phyloP scores from a whole-genome alignment of 37 sponge, comb jelly and placozoan species.

The Hormiphora californensis region DNA sequence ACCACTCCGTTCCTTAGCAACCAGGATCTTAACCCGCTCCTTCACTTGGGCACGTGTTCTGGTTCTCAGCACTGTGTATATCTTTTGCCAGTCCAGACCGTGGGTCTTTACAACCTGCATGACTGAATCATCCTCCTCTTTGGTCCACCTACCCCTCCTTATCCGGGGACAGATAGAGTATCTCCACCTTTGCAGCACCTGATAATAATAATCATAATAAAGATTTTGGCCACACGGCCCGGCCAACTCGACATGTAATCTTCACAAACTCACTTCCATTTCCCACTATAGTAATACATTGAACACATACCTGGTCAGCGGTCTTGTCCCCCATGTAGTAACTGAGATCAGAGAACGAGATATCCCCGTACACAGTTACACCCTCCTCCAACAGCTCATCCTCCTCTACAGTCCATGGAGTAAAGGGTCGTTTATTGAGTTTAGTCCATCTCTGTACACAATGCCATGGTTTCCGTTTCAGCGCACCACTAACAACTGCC shows the following conservation, averaged over 20 bases:
- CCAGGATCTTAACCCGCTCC: slow-evolving; percentile 5
- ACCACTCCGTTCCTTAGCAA: slow-evolving; percentile 12
- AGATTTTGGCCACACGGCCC: too few relatives aligned
- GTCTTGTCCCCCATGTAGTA: slow-evolving; percentile 50
- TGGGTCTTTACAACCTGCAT: neutral
- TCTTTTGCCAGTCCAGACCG: slow-evolving; percentile 48
- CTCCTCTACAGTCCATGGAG: neutral
- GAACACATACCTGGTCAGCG: slow-evolving; percentile 41
- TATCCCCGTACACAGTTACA: slow-evolving; percentile 28
- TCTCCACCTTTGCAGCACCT: slow-evolving; percentile 41
- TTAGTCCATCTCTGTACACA: slow-evolving; percentile 17
- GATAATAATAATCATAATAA: too few relatives aligned
- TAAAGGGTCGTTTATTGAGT: neutral
- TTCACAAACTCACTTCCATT: too few relatives aligned
- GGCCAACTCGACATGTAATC: too few relatives aligned
- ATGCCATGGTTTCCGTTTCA: slow-evolving; percentile 22
- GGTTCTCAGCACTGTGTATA: neutral
- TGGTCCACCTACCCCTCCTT: slow-evolving; percentile 35
- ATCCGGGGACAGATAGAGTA: slow-evolving; percentile 41
- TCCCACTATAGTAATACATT: too few relatives aligned
- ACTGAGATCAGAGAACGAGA: slow-evolving; percentile 2
- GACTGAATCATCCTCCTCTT: slow-evolving; percentile 10
- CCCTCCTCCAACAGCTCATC: slow-evolving; percentile 25
- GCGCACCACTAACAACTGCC: neutral
- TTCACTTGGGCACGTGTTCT: slow-evolving; percentile 30